Base-by-base conservation (phyloP, 2,888 invertebrate species). In the Eristalis intricaria region DNA sequence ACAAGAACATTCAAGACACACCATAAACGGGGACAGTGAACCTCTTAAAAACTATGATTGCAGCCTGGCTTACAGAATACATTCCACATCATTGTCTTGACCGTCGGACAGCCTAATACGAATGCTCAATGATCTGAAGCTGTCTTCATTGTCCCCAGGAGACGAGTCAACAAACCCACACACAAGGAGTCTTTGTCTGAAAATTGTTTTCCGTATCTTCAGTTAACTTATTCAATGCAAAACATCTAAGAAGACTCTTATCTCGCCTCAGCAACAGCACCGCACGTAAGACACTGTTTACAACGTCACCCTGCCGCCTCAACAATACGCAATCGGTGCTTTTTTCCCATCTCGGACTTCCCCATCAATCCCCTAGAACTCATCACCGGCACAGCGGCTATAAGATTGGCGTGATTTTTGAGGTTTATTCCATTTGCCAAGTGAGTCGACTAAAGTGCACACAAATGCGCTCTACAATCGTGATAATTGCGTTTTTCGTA, bases 401-500 rank as follows among this genome's bases (percentile, higher is more conserved):
- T 50, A 50, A 50, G n/a, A 50, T 1, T n/a, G 50, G 19, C 50
- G 50, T 8, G 0, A 8, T 19, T 50, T 43, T 50, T 19, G 50
- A 10, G 8, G 19, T 19, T 50, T 19, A 50, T 8, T 50, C 8
- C 19, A 50, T 19, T 50, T n/a, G n/a, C 8, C 10, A 64, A 64
- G 64, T 64, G 19, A 64, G 32, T 29, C 22, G 3, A 10, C 38
- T 35, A 13, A 61, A 43, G 50, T 5, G 50, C 50, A 50, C 50
- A 50, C 19, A n/a, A 71, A 74, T 74, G 74, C 35, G 56, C 8
- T 13, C 13, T 1, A 58, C 26, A 26, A 29, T 75, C 26, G 38
- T 15, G 13, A 50, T 66, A 23, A n/a, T 58, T 38, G 1, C 65
- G 26, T 5, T 75, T 29, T 13, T 75, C 1, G 65, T 56, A 29